Base-by-base conservation (phyloP, 2,113 vertebrate genomes). In the Romanogobio albipinnatus region DNA sequence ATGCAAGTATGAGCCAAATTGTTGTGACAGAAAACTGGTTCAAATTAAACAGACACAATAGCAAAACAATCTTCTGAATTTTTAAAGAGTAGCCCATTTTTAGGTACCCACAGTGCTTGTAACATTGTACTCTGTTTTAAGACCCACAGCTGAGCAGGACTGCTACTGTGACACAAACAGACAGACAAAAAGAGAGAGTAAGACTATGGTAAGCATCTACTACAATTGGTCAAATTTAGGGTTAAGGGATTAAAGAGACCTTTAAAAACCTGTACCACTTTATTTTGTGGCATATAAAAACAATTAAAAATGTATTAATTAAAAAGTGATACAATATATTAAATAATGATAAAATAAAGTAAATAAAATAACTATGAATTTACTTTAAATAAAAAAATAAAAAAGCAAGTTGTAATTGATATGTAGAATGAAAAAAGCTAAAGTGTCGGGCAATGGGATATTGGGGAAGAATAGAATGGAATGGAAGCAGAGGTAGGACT, bases 391-490 rank as follows among this genome's bases (percentile, higher is more conserved):
- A 43, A 10, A 66, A 1, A 1, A 19, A 43, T 2, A 19, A 56
- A 66, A 43, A 70, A 4, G 22, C 17, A 47, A 24, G 53, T 33
- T 77, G 29, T 7, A 13, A 80, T 5, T 36, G n/a, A 17, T 17
- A 51, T 13, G 19, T 5, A n/a, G 33, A 29, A 64, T 47, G 56
- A 13, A 83, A 71, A 24, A 70, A 36, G 11, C 5, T 33, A 64
- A 39, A 26, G 78, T 68, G 83, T 84, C 53, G 45, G 62, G 68
- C 74, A 62, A 75, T 88, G 91, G 89, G 89, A 91, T 90, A 90
- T 86, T 77, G 86, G 90, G 58, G 87, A 94, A 93, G 93, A 94
- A 70, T 93, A 58, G 66, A 82, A 53, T 8, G 29, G 62, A 82
- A 82, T 71, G 19, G 33, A 82, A 39, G 47, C 49, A 53, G 64